These are phyloP conservation scores for Pitangus sulphuratus DNA, from an alignment of 2,797 vertebrate species.

Conservation along the genomic window DNA sequence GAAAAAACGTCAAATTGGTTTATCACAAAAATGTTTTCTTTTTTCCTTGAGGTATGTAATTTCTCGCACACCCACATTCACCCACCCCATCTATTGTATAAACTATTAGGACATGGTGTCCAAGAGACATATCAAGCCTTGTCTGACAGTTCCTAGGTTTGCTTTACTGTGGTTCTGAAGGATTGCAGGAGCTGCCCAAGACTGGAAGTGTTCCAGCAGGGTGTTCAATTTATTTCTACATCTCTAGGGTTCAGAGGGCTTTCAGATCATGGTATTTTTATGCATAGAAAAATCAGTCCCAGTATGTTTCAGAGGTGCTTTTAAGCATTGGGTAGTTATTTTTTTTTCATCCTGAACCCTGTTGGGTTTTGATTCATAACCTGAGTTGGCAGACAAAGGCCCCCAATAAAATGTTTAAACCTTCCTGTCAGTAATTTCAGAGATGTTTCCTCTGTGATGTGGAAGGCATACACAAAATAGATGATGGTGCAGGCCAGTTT, in stretches of 20 bases:
- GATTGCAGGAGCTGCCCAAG: background rate
- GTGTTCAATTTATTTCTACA: background rate
- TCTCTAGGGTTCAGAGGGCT: background rate
- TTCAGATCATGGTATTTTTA: background rate
- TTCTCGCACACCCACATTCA: background rate
- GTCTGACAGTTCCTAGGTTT: background rate
- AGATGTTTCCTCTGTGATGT: background rate
- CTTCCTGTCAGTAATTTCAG: background rate
- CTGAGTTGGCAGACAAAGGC: background rate
- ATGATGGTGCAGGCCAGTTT: background rate
- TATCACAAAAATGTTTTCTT: background rate
- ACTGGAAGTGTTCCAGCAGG: background rate
- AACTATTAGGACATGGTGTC: background rate
- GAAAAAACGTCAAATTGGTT: background rate
- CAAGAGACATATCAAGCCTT: background rate
- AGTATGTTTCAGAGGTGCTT: background rate
- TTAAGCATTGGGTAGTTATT: background rate
- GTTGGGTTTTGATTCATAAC: background rate
- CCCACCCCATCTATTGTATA: background rate
- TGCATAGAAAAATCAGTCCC: background rate
- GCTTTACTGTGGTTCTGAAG: background rate
- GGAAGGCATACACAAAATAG: background rate
- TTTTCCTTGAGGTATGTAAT: background rate
- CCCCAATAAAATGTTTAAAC: background rate
- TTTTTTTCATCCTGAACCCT: background rate